Evolutionary conservation across 2,113 vertebrate species (phyloP).

Genomic region (Alouatta palliata): DNA sequence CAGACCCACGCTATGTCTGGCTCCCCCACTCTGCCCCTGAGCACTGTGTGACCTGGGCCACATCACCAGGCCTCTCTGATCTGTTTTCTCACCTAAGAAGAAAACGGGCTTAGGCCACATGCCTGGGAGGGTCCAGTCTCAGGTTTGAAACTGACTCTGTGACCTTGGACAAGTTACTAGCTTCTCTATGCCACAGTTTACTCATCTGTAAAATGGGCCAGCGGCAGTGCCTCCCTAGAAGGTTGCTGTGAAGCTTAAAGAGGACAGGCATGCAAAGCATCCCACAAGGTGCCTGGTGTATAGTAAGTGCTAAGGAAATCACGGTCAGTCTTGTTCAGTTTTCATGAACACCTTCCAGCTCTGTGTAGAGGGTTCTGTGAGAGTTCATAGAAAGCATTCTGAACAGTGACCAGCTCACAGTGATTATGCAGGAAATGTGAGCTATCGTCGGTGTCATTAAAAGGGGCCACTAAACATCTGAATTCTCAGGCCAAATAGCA

Average conservation of each 20-base stretch:
- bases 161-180: neutral
- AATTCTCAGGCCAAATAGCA: neutral
- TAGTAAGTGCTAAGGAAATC: neutral
- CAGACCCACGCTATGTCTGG: neutral
- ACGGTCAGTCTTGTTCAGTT: too few relatives aligned
- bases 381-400: neutral
- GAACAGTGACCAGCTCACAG: neutral
- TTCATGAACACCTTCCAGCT: neutral
- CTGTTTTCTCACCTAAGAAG: slow-evolving; percentile 8
- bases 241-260: neutral
- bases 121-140: neutral
- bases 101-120: neutral
- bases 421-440: neutral
- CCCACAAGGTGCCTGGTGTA: neutral
- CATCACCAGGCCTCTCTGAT: slow-evolving; percentile 13
- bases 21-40: neutral
- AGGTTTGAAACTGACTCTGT: neutral
- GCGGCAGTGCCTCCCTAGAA: neutral
- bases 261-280: neutral
- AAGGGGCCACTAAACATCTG: neutral
- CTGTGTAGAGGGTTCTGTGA: neutral
- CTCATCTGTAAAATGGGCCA: neutral
- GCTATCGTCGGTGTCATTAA: neutral
- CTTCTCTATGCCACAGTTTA: neutral
- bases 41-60: neutral